These are phyloP conservation scores for Dichetophora obliterata DNA, from an alignment of 2,888 invertebrate species.

Conservation along the genomic window DNA sequence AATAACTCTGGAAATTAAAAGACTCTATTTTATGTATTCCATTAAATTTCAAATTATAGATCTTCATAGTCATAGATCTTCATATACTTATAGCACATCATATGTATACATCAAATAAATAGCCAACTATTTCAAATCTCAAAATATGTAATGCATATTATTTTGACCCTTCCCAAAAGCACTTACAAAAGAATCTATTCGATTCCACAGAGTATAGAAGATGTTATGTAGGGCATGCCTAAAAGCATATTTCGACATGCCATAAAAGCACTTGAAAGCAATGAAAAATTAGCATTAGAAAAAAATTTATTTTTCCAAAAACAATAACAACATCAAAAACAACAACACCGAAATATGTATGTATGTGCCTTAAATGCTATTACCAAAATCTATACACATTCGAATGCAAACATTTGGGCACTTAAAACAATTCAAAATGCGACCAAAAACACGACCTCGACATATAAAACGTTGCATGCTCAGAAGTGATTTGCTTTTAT, in stretches of 20 bases:
- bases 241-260: conserved; percentile 24
- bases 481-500: neutral
- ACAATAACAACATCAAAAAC: neutral
- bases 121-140: too few relatives aligned
- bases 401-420: conserved; percentile 14
- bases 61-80: too few relatives aligned
- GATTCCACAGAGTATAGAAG: too few relatives aligned
- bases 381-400: neutral
- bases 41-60: too few relatives aligned
- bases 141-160: too few relatives aligned
- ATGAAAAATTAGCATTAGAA: neutral
- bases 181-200: too few relatives aligned
- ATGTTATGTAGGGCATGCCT: neutral
- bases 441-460: neutral
- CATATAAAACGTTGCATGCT: neutral
- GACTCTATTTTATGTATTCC: too few relatives aligned
- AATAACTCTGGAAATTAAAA: too few relatives aligned
- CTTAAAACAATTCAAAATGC: conserved; percentile 12
- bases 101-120: too few relatives aligned
- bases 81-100: too few relatives aligned
- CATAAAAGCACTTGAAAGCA: neutral
- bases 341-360: neutral
- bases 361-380: neutral
- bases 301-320: neutral
- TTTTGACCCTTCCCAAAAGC: too few relatives aligned